phyloP scores from a whole-genome alignment of 2,113 vertebrate species.

The Drymodes brunneopygia region DNA sequence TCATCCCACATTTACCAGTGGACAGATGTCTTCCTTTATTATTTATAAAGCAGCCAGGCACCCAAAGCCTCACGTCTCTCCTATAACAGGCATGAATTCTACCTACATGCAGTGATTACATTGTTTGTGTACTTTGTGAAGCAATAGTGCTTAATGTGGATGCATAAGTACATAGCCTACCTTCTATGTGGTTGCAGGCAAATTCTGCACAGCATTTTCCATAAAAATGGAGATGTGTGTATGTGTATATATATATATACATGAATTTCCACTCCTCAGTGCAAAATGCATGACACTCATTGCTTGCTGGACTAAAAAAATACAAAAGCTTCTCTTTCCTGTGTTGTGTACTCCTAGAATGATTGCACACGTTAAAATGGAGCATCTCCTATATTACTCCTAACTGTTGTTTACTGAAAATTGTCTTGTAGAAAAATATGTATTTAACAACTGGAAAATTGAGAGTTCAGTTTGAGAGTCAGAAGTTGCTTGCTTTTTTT shows the following conservation, averaged over 20 bases:
- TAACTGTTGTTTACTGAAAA: neutral
- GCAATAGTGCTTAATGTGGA: neutral
- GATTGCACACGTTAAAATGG: neutral
- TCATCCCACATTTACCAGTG: neutral
- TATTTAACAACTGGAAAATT: neutral
- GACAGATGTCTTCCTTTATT: conserved; percentile 7
- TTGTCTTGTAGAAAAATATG: neutral
- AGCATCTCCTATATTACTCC: neutral
- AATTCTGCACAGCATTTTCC: neutral
- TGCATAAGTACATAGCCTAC: neutral
- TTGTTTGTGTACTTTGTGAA: neutral
- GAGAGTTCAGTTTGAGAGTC: neutral
- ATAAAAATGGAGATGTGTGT: neutral
- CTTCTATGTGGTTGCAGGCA: neutral
- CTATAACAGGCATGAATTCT: neutral
- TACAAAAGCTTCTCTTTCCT: neutral
- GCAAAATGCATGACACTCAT: neutral
- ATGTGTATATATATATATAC: neutral
- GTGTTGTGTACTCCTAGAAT: neutral
- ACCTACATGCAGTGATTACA: neutral
- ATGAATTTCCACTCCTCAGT: neutral
- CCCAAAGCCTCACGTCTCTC: neutral
- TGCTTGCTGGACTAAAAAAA: neutral
- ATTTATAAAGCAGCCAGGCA: neutral
- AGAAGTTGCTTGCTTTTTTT: neutral